A percentile compares a stretch with the other conserved stretches of the same genome.
Conservation (phyloP, 2,113 vertebrate genomes). For the Vanacampus margaritifer region DNA sequence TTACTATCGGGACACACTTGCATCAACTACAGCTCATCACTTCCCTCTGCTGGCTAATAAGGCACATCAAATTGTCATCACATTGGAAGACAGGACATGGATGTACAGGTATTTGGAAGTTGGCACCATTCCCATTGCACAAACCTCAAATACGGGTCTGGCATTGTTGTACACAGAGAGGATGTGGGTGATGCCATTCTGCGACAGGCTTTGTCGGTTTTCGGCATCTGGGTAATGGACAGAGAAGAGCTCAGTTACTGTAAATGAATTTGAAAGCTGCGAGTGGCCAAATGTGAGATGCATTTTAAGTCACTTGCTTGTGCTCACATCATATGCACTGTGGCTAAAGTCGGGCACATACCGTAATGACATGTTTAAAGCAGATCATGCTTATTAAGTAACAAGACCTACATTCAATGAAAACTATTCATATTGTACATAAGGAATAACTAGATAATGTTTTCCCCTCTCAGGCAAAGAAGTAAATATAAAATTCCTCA, state of each 20-base stretch:
- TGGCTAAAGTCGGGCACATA: slow-evolving; percentile 56
- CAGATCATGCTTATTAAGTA: neutral
- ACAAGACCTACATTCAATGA: neutral
- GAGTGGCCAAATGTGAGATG: neutral
- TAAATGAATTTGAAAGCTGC: neutral
- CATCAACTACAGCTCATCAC: slow-evolving; percentile 34
- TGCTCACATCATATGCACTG: slow-evolving; percentile 3
- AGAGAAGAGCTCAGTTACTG: neutral
- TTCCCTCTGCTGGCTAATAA: slow-evolving; percentile 60
- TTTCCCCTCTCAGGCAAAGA: no score
- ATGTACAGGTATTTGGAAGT: neutral
- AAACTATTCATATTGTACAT: neutral
- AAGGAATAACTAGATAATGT: neutral
- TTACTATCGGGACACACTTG: neutral
- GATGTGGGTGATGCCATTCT: slow-evolving; percentile 83
- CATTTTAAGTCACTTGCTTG: slow-evolving; percentile 16
- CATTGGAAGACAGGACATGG: neutral
- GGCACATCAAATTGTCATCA: slow-evolving; percentile 25
- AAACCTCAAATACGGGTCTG: slow-evolving; percentile 78
- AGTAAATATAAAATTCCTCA: neutral
- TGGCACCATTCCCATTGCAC: slow-evolving; percentile 8
- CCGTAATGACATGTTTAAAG: no score
- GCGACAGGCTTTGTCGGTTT: slow-evolving; percentile 73
- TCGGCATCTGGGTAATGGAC: slow-evolving; percentile 76
- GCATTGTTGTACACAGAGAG: slow-evolving; percentile 81